These are phyloP conservation scores for Megaceryle maxima DNA, from an alignment of 2,113 vertebrate species.

Conservation along the genomic window DNA sequence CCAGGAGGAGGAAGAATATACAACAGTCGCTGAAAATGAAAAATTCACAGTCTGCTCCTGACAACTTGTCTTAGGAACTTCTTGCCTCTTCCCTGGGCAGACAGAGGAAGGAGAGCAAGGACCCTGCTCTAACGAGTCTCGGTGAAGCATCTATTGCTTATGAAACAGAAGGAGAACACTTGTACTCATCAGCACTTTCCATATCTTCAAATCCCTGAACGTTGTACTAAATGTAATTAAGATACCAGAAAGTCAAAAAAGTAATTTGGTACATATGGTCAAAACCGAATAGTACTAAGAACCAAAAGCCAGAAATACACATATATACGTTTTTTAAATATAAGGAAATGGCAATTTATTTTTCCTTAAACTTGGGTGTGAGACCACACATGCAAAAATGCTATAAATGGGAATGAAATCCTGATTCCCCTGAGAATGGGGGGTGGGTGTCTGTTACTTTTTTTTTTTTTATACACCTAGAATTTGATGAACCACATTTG, in stretches of 20 bases:
- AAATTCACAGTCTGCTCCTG: not conserved
- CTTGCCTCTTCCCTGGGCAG: not conserved
- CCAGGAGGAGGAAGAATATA: not conserved
- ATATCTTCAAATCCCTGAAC: fast-evolving
- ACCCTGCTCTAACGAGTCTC: not conserved
- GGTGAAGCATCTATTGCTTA: not conserved
- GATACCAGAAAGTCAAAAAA: not conserved
- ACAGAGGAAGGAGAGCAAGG: not conserved
- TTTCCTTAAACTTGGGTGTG: not conserved
- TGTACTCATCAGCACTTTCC: fast-evolving
- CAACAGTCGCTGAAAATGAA: not conserved
- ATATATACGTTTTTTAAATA: fast-evolving
- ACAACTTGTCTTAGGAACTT: not conserved
- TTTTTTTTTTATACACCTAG: not conserved
- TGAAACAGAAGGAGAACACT: not conserved
- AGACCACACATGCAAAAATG: not conserved
- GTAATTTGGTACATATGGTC: too few species aligned
- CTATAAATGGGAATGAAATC: not conserved
- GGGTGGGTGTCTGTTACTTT: not conserved
- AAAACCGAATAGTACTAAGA: not conserved
- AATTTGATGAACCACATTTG: too few species aligned
- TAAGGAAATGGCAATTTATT: not conserved
- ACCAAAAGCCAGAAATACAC: not conserved
- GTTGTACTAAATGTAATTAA: not conserved
- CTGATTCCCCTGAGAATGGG: not conserved